phyloP scores from a whole-genome alignment of 2,888 invertebrate species.

The Unio pictorum region DNA sequence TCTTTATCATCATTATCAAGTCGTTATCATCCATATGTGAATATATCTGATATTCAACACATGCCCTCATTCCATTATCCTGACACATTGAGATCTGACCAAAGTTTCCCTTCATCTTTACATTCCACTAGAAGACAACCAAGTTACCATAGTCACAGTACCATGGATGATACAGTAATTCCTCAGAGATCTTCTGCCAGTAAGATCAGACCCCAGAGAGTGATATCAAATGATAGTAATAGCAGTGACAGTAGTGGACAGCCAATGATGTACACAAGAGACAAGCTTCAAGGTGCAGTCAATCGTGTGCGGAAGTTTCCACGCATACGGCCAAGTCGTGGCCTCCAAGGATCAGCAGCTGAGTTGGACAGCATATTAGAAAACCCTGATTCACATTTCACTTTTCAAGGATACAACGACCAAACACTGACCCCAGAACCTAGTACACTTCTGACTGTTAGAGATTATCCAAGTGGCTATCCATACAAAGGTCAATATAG shows the following conservation, averaged over 20 bases:
- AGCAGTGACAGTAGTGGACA: slow-evolving; percentile 45
- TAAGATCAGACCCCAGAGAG: slow-evolving; percentile 1
- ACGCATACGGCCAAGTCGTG: slow-evolving; percentile 25
- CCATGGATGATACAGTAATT: slow-evolving; percentile 30
- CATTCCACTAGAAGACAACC: slow-evolving; percentile 5
- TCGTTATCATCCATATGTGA: no score
- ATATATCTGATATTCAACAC: no score
- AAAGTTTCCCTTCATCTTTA: not conserved
- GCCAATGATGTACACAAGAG: slow-evolving; percentile 53
- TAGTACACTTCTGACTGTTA: slow-evolving; percentile 29
- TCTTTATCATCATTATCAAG: no score
- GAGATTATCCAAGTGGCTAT: slow-evolving; percentile 21
- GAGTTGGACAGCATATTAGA: slow-evolving; percentile 30
- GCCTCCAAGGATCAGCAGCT: slow-evolving; percentile 21
- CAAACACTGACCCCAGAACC: slow-evolving; percentile 33
- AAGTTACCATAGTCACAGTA: slow-evolving; percentile 18
- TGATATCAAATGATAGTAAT: slow-evolving; percentile 17
- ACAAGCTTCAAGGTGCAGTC: slow-evolving; percentile 57
- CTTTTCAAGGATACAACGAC: slow-evolving; percentile 23
- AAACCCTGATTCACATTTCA: slow-evolving; percentile 9
- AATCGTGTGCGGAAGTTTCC: slow-evolving; percentile 50
- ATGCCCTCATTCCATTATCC: not conserved
- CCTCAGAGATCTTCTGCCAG: slow-evolving; percentile 25
- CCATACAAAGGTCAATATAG: slow-evolving; percentile 15
- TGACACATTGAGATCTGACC: not conserved